Conservation (phyloP, 2,113 vertebrate species). For the Silurus meridionalis region DNA sequence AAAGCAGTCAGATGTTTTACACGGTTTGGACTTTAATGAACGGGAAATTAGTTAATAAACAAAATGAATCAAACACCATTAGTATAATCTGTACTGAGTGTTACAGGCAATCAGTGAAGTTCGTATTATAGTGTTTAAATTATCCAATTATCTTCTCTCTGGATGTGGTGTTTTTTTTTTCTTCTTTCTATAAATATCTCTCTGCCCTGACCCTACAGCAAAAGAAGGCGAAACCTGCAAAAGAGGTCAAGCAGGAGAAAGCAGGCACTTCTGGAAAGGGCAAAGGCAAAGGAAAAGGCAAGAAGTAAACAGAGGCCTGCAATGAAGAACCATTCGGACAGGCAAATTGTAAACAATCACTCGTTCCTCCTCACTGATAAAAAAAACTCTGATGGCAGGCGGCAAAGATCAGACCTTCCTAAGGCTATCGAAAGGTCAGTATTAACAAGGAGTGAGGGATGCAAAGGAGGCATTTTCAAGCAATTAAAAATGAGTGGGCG, state of each 20-base stretch:
- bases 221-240: slow-evolving; percentile 83
- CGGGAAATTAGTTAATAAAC: no score
- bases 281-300: slow-evolving; percentile 76
- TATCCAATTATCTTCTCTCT: background rate
- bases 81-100: no score
- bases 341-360: background rate
- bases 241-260: slow-evolving; percentile 77
- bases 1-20: no score
- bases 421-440: slow-evolving; percentile 10
- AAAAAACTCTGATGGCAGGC: background rate
- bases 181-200: background rate
- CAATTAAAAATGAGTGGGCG: background rate
- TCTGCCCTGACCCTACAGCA: slow-evolving; percentile 64
- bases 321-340: background rate
- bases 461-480: background rate
- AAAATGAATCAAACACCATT: no score
- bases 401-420: slow-evolving; percentile 5
- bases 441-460: background rate
- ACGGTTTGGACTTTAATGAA: no score
- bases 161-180: background rate
- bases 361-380: background rate
- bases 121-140: background rate
- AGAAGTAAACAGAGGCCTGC: slow-evolving; percentile 65
- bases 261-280: slow-evolving; percentile 77
- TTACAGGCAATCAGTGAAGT: background rate